Base-by-base conservation (phyloP, 2,113 vertebrate species). In the Neodon shergylaensis region DNA sequence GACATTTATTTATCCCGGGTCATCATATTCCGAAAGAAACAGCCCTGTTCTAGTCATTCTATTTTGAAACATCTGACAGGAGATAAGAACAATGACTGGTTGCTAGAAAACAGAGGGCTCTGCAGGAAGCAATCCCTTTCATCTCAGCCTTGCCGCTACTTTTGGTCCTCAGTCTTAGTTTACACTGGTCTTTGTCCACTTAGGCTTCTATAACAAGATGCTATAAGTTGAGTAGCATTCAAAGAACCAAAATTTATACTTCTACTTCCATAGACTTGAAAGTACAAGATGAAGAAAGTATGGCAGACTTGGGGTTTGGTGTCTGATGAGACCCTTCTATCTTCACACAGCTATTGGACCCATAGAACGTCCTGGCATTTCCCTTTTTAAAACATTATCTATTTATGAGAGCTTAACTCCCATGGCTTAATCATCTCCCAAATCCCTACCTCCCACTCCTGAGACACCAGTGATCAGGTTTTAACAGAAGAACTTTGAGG, bases 11-110 rank as follows among this genome's bases (percentile, higher is more conserved):
- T 31, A 52, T 36, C 31, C 11, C 52, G 6, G 9, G 16, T 10
- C 66, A n/a, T 47, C 77, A 89, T 73, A 49, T 81, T 90, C 58
- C 39, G 24, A 78, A 79, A 78, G 14, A 95, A 93, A 61, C 8
- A 78, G 61, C 19, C 22, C 19, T 90, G 49, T 33, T 49, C 44
- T 39, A 22, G 13, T 31, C 81, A 47, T 4, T 81, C 63, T 44
- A 81, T 16, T 33, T 85, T 85, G 31, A 91, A 93, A 79, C 14
- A 4, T 14, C 65, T 91, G 24, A 68, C 42, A 86, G 39, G 76
- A 82, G 66, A 52, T 3, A 74, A 28, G 22, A 36, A 13, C 6
- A 21, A 70, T 5, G 7, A 68, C 17, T 66, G 21, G 8, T 11
- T 76, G 76, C 13, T 65, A 26, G 42, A 68, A 96, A 66, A 0